Percentiles rank a stretch among this genome's conserved stretches.
phyloP scores from a whole-genome alignment of 53 echinoderm and acorn worm genomes.

The Hippasteria phrygiana region DNA sequence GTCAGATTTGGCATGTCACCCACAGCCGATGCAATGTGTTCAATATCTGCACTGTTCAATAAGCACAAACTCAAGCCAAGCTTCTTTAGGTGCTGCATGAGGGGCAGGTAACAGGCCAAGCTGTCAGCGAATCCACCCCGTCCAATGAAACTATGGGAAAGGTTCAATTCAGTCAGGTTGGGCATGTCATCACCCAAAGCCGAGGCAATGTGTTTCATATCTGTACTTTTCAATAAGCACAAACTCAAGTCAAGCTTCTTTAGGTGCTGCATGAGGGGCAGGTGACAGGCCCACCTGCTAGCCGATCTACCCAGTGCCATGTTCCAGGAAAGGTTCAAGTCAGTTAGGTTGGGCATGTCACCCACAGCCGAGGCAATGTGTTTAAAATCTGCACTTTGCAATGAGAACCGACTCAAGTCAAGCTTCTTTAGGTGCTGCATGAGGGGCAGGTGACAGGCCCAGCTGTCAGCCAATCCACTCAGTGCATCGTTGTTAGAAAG shows the following conservation, averaged over 20 bases:
- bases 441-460: background rate
- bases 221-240: background rate
- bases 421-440: background rate
- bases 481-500: background rate
- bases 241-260: background rate
- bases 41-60: background rate
- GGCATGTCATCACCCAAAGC: background rate
- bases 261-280: background rate
- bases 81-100: constrained; percentile 1
- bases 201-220: background rate
- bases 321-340: background rate
- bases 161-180: constrained; percentile 9
- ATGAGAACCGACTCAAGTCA: background rate
- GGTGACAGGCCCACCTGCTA: background rate
- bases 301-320: background rate
- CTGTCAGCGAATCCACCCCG: constrained; percentile 9
- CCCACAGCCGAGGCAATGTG: background rate
- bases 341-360: background rate
- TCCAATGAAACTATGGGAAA: background rate
- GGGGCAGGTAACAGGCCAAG: background rate
- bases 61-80: constrained; percentile 3
- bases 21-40: constrained; percentile 2
- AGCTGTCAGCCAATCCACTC: background rate
- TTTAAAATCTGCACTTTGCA: background rate
- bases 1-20: background rate